A percentile compares a stretch with the other conserved stretches of the same genome.
Conservation (phyloP, 2,113 vertebrate species). For the Platichthys stellatus region DNA sequence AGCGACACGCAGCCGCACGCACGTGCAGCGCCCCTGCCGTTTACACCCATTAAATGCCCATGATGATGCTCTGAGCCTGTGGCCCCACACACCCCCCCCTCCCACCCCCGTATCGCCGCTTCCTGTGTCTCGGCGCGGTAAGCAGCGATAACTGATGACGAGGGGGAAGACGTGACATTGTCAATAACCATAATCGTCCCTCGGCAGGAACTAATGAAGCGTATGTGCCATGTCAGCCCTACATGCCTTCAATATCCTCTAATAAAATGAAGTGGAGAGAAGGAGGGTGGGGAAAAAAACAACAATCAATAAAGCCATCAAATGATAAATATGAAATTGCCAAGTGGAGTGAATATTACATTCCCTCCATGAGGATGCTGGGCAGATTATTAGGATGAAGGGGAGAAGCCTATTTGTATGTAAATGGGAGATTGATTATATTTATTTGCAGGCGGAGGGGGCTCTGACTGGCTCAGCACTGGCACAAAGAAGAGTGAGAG, state of each 20-base stretch:
- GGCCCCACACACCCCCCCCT: neutral
- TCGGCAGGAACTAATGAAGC: constrained; percentile 87
- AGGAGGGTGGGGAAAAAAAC: constrained; percentile 60
- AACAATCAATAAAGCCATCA: constrained; percentile 83
- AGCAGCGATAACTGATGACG: constrained; percentile 86
- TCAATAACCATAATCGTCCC: constrained; percentile 89
- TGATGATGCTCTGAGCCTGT: constrained; percentile 71
- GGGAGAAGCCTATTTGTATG: constrained; percentile 84
- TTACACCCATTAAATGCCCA: constrained; percentile 85
- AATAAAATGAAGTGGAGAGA: constrained; percentile 82
- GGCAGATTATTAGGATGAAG: constrained; percentile 79
- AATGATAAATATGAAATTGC: constrained; percentile 83
- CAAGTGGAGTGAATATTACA: constrained; percentile 76
- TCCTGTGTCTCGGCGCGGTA: constrained; percentile 68
- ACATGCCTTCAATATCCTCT: constrained; percentile 82
- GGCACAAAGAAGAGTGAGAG: constrained; percentile 49
- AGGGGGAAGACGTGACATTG: constrained; percentile 85
- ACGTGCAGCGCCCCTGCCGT: constrained; percentile 76
- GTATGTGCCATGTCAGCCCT: constrained; percentile 74
- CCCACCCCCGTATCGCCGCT: constrained; percentile 11
- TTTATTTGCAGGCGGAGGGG: constrained; percentile 81
- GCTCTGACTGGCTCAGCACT: constrained; percentile 39
- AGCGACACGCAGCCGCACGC: constrained; percentile 78
- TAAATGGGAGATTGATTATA: constrained; percentile 86
- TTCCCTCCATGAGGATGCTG: constrained; percentile 70